phyloP scores from a whole-genome alignment of 2,888 invertebrate genomes.

The Mimas tiliae region DNA sequence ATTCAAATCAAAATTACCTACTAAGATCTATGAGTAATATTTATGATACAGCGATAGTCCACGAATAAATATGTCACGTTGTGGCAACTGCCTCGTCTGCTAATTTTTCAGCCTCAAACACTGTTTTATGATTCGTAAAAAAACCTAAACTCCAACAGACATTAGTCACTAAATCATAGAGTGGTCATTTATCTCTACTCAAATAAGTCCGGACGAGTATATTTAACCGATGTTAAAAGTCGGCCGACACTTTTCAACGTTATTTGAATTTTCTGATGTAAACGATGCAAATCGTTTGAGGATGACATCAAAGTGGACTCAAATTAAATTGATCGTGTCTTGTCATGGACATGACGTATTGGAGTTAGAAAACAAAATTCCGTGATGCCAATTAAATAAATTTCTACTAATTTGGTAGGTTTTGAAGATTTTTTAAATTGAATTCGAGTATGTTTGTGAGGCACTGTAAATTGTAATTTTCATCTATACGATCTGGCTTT shows the following conservation, averaged over 20 bases:
- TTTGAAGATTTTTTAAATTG: background rate
- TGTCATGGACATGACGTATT: conserved; percentile 24
- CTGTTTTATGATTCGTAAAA: background rate
- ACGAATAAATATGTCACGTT: background rate
- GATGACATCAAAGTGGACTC: conserved; percentile 18
- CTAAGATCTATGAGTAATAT: no score
- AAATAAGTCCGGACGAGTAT: conserved; percentile 21
- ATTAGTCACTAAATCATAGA: conserved; percentile 18
- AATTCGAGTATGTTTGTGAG: background rate
- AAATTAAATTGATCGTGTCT: conserved; percentile 18
- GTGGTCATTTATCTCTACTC: conserved; percentile 19
- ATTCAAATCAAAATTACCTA: no score
- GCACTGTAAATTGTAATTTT: background rate
- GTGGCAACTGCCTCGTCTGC: background rate
- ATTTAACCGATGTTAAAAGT: conserved; percentile 23
- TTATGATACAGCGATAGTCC: no score
- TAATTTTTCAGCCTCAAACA: background rate
- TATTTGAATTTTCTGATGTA: conserved; percentile 22
- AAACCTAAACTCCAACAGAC: conserved; percentile 8
- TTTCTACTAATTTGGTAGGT: conserved; percentile 6
- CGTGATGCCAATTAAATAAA: conserved; percentile 17
- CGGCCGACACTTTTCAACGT: conserved; percentile 20
- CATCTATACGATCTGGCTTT: background rate
- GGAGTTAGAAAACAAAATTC: conserved; percentile 12
- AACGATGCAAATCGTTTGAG: conserved; percentile 21